Base-by-base conservation (phyloP, 2,113 vertebrate species). In the Macquaria australasica region DNA sequence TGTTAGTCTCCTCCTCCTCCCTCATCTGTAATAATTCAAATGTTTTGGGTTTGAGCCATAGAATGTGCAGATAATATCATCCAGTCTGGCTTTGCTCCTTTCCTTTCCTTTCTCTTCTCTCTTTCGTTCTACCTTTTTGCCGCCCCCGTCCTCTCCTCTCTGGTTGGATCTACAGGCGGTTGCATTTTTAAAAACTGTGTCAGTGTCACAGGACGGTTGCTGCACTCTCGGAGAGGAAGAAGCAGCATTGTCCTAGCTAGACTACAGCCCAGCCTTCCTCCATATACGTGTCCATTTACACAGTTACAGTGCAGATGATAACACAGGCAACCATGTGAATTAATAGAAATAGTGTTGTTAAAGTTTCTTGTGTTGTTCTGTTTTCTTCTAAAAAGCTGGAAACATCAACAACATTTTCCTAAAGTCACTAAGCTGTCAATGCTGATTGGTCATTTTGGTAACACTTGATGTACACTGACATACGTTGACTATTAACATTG, bases 161-260 rank as follows among this genome's bases (percentile, higher is more conserved):
- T 23, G 63, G 34, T 77, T 77, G 71, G 59, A 86, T 88, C 79
- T 23, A 73, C 77, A 72, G 73, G 58, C 73, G 4, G 82, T 53
- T 87, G 84, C 82, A 82, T 91, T 89, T 91, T 72, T 60, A 51
- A 93, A 89, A 92, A 90, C 77, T 87, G 77, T 87, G 90, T 89
- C 87, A 87, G 83, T 91, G 76, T 91, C 86, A 88, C 90, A 77
- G 87, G 88, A 82, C 50, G 10, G 71, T 85, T 78, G 55, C 55
- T 69, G 60, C 59, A 50, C 58, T 78, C 16, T 73, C 0, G 1
- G 31, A 71, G 43, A 72, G 64, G 55, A 75, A 84, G 59, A 58
- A 45, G 77, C 43, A 71, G 59, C 51, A 67, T 14, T 31, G 55
- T 64, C 69, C 55, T 5, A 59, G 20, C 45, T 58, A 39, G 48